Evolutionary conservation across 2,113 vertebrate species (phyloP).

Genomic region (Carassius auratus): DNA sequence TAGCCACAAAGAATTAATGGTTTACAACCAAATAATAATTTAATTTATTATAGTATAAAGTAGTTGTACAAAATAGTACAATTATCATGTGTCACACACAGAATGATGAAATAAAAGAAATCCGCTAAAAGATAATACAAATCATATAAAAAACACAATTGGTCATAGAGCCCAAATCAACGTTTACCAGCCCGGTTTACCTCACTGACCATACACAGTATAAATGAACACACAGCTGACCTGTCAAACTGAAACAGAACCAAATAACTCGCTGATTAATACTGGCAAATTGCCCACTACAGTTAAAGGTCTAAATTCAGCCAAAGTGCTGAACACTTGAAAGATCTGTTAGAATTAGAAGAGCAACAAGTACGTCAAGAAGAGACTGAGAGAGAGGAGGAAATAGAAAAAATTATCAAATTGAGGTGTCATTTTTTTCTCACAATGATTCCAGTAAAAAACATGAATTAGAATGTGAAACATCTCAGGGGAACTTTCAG

Average conservation of each 20-base stretch:
- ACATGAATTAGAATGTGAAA: not conserved
- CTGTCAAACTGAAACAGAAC: not conserved
- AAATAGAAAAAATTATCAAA: not conserved
- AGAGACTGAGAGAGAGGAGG: not conserved
- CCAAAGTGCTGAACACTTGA: not conserved
- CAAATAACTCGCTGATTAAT: not conserved
- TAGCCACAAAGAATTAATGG: not conserved
- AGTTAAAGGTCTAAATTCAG: not conserved
- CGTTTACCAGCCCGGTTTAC: not conserved
- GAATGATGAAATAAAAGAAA: not conserved
- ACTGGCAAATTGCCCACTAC: not conserved
- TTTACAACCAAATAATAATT: not conserved
- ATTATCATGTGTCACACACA: not conserved
- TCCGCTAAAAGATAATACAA: not conserved
- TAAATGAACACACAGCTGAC: slow-evolving; percentile 7
- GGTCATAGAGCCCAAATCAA: not conserved
- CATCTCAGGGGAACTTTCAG: not conserved
- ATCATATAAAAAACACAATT: not conserved
- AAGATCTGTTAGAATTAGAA: not conserved
- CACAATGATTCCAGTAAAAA: not conserved
- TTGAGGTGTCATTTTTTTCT: not conserved
- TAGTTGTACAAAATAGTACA: not conserved
- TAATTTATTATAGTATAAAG: no score
- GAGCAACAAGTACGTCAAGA: not conserved
- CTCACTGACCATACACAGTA: not conserved